These are phyloP conservation scores for Pseudopodoces humilis DNA, from an alignment of 2,113 vertebrate genomes.

Conservation along the genomic window DNA sequence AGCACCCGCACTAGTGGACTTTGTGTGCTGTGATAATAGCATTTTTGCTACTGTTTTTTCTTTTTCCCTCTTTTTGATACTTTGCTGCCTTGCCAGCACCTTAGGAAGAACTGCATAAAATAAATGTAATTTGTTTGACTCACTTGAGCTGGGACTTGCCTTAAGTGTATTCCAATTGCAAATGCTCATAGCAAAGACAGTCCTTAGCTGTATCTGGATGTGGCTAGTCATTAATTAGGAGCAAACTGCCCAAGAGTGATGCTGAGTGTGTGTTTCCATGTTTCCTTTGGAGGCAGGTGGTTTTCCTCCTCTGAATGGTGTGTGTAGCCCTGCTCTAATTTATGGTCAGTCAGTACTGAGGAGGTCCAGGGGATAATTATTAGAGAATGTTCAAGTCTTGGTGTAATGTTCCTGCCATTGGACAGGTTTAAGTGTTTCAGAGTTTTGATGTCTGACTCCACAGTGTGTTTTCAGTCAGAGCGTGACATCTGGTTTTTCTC, in stretches of 20 bases:
- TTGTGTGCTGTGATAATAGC: not conserved
- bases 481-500: slow-evolving; percentile 24
- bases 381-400: not conserved
- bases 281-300: not conserved
- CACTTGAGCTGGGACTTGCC: not conserved
- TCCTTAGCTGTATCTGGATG: not conserved
- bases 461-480: not conserved
- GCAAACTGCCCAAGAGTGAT: rapidly evolving
- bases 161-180: not conserved
- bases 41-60: not conserved
- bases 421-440: not conserved
- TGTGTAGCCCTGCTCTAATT: not conserved
- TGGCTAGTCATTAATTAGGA: not conserved
- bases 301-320: not conserved
- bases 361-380: not conserved
- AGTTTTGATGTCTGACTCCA: not conserved
- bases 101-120: not conserved
- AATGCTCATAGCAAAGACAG: rapidly evolving
- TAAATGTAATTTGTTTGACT: not conserved
- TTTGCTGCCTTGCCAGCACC: not conserved
- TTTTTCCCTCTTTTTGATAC: not conserved
- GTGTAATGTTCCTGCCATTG: not conserved
- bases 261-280: not conserved
- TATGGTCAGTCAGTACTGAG: not conserved
- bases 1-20: not conserved